Percentiles rank a stretch among this genome's conserved stretches.
Evolutionary conservation across 2,797 vertebrate genomes (phyloP).

Genomic region (Sebastes trivittatus): DNA sequence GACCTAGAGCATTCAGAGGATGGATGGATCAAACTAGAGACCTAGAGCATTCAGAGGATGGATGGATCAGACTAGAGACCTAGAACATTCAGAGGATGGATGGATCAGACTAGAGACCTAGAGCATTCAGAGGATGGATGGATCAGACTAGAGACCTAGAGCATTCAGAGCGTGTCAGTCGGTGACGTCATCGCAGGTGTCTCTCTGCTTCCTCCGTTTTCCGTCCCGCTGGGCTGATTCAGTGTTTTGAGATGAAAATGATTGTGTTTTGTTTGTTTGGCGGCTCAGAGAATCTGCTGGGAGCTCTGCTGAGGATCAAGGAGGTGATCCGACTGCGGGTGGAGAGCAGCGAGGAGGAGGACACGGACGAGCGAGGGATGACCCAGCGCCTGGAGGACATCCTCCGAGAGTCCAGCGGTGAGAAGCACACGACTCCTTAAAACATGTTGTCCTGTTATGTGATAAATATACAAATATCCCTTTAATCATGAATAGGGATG

Average conservation of each 20-base stretch:
- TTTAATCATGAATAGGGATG: no score
- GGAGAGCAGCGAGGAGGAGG: slow-evolving; percentile 77
- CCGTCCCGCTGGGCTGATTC: neutral
- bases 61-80: no score
- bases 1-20: no score
- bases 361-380: slow-evolving; percentile 75
- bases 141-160: no score
- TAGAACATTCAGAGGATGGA: no score
- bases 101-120: no score
- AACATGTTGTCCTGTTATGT: neutral
- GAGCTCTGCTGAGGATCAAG: slow-evolving; percentile 78
- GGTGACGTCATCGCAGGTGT: no score
- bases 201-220: neutral
- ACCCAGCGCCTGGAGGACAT: slow-evolving; percentile 80
- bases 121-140: no score
- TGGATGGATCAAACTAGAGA: no score
- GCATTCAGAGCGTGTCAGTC: no score
- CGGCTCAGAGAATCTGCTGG: slow-evolving; percentile 76
- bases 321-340: slow-evolving; percentile 79
- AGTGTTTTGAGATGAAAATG: neutral
- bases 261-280: neutral
- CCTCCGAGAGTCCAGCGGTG: slow-evolving; percentile 79
- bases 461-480: no score
- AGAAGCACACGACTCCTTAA: slow-evolving; percentile 13
- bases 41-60: no score